Conservation (phyloP, 2,888 invertebrate genomes). For the Chrysopilus asiliformis region DNA sequence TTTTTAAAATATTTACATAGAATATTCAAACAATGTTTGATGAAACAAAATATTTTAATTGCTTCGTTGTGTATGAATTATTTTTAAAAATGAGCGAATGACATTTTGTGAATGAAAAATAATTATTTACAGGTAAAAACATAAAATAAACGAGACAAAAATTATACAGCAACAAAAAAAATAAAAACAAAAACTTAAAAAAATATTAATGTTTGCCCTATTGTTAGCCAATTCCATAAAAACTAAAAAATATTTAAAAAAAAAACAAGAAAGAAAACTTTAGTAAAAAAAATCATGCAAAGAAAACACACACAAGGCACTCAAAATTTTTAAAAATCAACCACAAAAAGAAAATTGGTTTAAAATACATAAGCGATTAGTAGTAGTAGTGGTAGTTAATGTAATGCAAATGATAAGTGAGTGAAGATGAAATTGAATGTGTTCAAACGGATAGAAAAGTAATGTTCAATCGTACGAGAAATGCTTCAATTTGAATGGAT, state of each 20-base stretch:
- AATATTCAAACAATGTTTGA: no score
- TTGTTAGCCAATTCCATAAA: conserved; percentile 10
- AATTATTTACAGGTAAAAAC: no score
- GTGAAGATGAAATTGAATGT: conserved; percentile 1
- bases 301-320: conserved; percentile 1
- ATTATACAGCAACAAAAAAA: background rate
- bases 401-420: background rate
- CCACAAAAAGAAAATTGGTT: background rate
- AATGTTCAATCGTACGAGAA: background rate
- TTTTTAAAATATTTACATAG: no score
- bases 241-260: conserved; percentile 1
- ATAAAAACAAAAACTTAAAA: background rate
- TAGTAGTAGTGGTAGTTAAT: no score
- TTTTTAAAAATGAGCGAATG: no score
- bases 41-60: no score
- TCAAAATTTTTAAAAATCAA: background rate
- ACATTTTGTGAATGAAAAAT: no score
- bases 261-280: background rate
- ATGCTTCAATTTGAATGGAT: no score
- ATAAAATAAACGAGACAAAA: no score
- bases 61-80: no score
- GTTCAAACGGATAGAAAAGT: background rate
- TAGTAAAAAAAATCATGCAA: background rate
- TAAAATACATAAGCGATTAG: background rate
- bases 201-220: no score